These are phyloP conservation scores for Eledone cirrhosa DNA, from an alignment of 2,888 invertebrate genomes.

Conservation along the genomic window DNA sequence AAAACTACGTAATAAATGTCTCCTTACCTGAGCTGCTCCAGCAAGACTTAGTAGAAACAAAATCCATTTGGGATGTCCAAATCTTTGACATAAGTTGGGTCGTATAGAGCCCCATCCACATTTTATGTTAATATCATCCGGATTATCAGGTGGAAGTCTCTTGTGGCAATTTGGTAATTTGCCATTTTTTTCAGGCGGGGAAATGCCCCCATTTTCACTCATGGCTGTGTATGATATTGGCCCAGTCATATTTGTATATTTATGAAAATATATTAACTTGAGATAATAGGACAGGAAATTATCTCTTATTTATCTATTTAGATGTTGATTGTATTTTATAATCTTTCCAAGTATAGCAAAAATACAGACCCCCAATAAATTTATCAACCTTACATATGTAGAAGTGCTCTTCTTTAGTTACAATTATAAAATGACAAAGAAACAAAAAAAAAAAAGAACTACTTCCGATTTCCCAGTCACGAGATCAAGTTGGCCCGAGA, in stretches of 20 bases:
- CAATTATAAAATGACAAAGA: too few species aligned
- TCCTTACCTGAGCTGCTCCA: conserved; percentile 75
- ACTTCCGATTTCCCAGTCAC: too few species aligned
- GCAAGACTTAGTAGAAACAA: conserved; percentile 84
- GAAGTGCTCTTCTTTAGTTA: too few species aligned
- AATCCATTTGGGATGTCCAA: conserved; percentile 80
- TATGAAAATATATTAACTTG: too few species aligned
- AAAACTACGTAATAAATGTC: not conserved
- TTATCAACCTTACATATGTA: too few species aligned
- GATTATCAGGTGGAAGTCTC: not conserved
- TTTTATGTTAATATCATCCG: conserved; percentile 42
- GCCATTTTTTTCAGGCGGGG: conserved; percentile 13
- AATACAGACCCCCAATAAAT: too few species aligned
- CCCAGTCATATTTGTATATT: not conserved
- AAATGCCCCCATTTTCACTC: conserved; percentile 21
- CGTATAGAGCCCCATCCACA: conserved; percentile 78
- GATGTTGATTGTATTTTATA: too few species aligned
- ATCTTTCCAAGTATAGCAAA: too few species aligned
- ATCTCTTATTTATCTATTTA: too few species aligned
- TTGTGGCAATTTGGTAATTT: not conserved
- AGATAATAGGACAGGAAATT: too few species aligned
- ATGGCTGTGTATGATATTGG: conserved; percentile 25
- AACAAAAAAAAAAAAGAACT: too few species aligned
- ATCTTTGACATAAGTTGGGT: conserved; percentile 76
- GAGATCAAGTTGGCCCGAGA: too few species aligned